Base-by-base conservation (phyloP, 92 coral and sea anemone genomes). In the Chrysogorgia sp. region DNA sequence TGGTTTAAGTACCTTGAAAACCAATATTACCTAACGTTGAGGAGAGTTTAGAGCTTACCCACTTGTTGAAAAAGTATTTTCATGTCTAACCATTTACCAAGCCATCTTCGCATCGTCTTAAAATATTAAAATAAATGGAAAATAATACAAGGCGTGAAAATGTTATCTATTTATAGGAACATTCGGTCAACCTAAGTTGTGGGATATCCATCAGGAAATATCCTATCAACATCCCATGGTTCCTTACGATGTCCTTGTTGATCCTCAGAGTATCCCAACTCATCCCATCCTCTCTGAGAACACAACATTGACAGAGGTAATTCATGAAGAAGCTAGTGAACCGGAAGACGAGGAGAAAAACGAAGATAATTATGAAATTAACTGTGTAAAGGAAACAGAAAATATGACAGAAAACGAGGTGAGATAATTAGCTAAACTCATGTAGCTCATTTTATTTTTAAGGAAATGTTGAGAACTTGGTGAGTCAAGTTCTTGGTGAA, bases 191-290 rank as follows among this genome's bases (percentile, higher is more conserved):
- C 98, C 98, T 40, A 91, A 85, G 40, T 53, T 92, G 48, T 94
- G 98, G 98, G 98, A 94, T 76, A 88, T 94, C 60, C 70, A 85
- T 34, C 86, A 89, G 29, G 92, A 96, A 0, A 76, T 75, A 31
- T 83, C 98, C 8, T 94, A 85, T 74, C 98, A 94, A 20, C 97
- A 94, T 37, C 98, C 97, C 15, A 94, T 94, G 98, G 98, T 92
- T 0, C 98, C 98, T 13, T 94, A 94, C 84, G 98, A 94, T 67
- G 98, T 94, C 20, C 81, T 94, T 19, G 98, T 94, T 30, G 98
- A 94, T 71, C 98, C 98, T 0, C 89, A 90, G 47, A 87, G 97
- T 22, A 71, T 91, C 48, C 91, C 97, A 47, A 15, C n/a, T 47
- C 2, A 47, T 47, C 53, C 53, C 53, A 47, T 47, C 2, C 53